Percentiles rank a stretch among this genome's conserved stretches.
Conservation (phyloP, 2,888 invertebrate species). For the Cistogaster globosa region DNA sequence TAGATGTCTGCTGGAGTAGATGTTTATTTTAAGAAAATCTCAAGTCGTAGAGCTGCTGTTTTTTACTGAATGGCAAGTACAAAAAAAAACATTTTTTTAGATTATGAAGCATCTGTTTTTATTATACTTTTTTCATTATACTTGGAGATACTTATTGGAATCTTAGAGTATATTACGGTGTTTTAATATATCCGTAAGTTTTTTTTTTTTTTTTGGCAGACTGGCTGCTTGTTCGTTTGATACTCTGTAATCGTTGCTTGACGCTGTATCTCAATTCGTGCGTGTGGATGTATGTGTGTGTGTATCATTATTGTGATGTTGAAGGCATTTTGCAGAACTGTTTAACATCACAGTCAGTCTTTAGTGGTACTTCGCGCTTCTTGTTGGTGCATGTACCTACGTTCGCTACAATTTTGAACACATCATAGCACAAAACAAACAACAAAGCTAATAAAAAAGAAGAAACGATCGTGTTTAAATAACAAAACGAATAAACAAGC, state of each 20-base stretch:
- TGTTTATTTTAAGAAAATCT: slow-evolving; percentile 1
- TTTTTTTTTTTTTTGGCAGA: slow-evolving; percentile 32
- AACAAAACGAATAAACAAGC: slow-evolving; percentile 46
- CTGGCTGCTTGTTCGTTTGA: slow-evolving; percentile 66
- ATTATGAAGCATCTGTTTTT: slow-evolving; percentile 54
- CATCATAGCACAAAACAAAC: neutral
- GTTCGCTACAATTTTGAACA: slow-evolving; percentile 57
- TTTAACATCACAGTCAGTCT: slow-evolving; percentile 80
- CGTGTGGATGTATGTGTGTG: slow-evolving; percentile 28
- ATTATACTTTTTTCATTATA: slow-evolving; percentile 2
- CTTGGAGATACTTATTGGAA: neutral
- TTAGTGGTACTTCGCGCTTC: slow-evolving; percentile 81
- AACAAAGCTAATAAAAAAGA: neutral
- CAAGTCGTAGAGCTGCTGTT: slow-evolving; percentile 41
- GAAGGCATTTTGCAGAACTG: slow-evolving; percentile 80
- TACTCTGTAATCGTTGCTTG: slow-evolving; percentile 71
- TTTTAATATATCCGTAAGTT: slow-evolving; percentile 1
- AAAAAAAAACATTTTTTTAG: neutral
- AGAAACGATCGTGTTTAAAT: slow-evolving; percentile 51
- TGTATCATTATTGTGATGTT: slow-evolving; percentile 37
- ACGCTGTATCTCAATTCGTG: slow-evolving; percentile 62
- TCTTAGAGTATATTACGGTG: slow-evolving; percentile 14
- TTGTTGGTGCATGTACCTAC: slow-evolving; percentile 76
- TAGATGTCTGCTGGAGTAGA: slow-evolving; percentile 5
- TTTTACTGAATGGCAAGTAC: neutral